Evolutionary conservation across 2,797 vertebrate species (phyloP), one percentile per base, ranked within the genome.

Genomic region (Cyprinella venusta): DNA sequence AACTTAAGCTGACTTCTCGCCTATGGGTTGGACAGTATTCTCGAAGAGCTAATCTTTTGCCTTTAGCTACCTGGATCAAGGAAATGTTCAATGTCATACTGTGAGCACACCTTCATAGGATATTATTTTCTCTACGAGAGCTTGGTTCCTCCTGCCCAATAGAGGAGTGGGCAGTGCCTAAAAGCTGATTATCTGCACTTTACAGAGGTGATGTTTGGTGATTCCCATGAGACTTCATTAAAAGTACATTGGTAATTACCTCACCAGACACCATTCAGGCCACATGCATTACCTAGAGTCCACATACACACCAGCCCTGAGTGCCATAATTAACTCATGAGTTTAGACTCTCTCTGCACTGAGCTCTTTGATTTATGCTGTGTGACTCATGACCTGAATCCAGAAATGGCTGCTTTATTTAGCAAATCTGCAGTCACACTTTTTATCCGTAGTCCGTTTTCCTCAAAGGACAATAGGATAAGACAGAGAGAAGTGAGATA

Each of bases 171-270:
- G 9, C 74, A 78, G 82, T 83, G 83, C 65, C 71, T 80, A 67
- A 56, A 70, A 85, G 76, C 75, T 85, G 84, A 88, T 85, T 88
- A 88, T 76, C 79, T 65, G 30, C 8, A 82, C 75, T 88, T 87
- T 87, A 80, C 64, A 80, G 83, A 85, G 81, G 64, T 79, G 79
- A 85, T 79, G 81, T 88, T 81, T 85, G 84, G 69, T 76, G 83
- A 84, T 79, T 87, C 87, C 85, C 85, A 68, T 16, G 79, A 86
- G 81, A 83, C 81, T 86, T 85, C 81, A 87, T 88, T 88, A 88
- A 85, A 88, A 82, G 69, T 84, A 85, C 79, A 85, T 87, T 82
- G 84, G 79, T 88, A 87, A 88, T 88, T 87, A 88, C 42, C 76
- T 87, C 79, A 85, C 54, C 83, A 84, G 85, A 85, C 63, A 81